Evolutionary conservation across 2,888 invertebrate species (phyloP), one percentile per base, ranked within the genome.

Genomic region (Cephus sareptanus): DNA sequence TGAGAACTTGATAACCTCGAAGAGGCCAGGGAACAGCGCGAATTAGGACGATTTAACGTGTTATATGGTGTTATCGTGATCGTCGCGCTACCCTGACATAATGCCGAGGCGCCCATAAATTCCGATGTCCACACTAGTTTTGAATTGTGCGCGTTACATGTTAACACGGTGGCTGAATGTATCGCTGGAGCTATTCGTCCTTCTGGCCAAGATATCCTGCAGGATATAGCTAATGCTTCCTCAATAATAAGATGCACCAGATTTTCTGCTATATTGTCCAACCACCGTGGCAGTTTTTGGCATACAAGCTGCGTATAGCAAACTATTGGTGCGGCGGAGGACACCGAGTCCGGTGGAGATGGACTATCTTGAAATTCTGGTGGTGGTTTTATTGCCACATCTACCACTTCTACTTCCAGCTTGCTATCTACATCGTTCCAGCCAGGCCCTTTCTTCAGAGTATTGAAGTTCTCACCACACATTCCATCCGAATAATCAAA

Each of bases 1-100:
- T 97, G 97, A 79, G 97, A 97, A 89, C 96, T 96, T 74, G 97
- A 97, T 31, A 97, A 93, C 4, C 97, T 94, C n/a, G 94, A 94
- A 9, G 96, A 96, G 11, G 96, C 95, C 12, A 96, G 92, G 4
- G 96, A 96, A 87, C 94, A 96, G 73, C 96, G 93, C 0, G 96
- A 96, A 83, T 95, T 95, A 15, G 96, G 96, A 82, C 96, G 93
- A 83, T 91, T 91, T 9, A 91, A 79, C 0, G 91, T 91, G 79
- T 87, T 91, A 79, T 91, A 91, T 0, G 91, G 91, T 3, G 91
- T 91, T 75, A 91, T 91, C 33, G 88, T 87, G 11, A 91, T 87
- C 1, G 90, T 89, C 3, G 88, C 87, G 4, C 89, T 86, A 12
- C 89, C 87, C 35, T 89, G 89, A 40, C 90, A 91, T 12, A 84